Evolutionary conservation across 1,140 invertebrate genomes (phyloP), one percentile per base, ranked within the genome.

Genomic region (Papilio xuthus): DNA sequence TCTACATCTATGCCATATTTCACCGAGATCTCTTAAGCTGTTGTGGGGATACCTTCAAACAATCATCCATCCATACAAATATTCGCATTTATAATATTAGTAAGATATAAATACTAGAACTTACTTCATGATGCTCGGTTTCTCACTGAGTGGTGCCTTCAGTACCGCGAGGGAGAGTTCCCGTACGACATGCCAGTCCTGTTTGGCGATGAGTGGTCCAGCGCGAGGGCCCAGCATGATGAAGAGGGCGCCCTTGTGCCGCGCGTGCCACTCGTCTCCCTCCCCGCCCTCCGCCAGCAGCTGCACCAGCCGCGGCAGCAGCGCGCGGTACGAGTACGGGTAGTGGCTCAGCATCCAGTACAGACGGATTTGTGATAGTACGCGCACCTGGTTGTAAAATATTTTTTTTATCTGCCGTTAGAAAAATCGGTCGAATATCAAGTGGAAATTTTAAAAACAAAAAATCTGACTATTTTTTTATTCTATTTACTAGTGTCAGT

Each of bases 141-240:
- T 93, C 71, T 93, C 91, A 72, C 91, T 93, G 4, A 92, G 82
- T 26, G 90, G 90, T 0, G 92, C 89, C 26, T 82, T 90, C 20
- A 93, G 73, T 18, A 93, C 81, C 0, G 90, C 96, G 2, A 97
- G 96, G 97, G 98, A 98, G 7, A 98, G 86, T 28, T 94, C 89
- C 26, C 91, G 88, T 4, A 98, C 93, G 4, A 96, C 94, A 2
- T 96, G 94, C 97, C 98, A 99, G 89, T 98, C 96, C 78, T 96
- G 95, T 84, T 96, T 96, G 9, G 96, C 95, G 3, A 97, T 89
- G 10, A 98, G 89, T 1, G 96, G 95, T 0, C 94, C 93, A 2
- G 84, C 78, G 60, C 96, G 96, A 0, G 95, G 95, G 4, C 96
- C 96, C 20, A 97, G 87, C 26, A 99, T 90, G 28, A 98, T 94